These are phyloP conservation scores for Strigamia crassipes DNA, from an alignment of 2,888 invertebrate species.

Conservation along the genomic window DNA sequence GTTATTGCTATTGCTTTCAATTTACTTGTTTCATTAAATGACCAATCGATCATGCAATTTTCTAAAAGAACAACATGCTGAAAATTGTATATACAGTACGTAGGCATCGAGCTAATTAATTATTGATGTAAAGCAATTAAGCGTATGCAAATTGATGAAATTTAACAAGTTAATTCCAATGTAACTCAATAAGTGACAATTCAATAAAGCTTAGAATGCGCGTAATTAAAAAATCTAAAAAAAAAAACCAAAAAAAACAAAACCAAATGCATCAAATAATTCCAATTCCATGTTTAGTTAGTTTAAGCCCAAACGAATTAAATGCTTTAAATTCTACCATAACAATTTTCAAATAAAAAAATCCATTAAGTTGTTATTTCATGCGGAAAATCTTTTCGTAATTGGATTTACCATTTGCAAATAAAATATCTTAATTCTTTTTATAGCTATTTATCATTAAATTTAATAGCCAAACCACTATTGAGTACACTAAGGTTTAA, in stretches of 20 bases:
- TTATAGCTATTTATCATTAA: no score
- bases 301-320: no score
- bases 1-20: background rate
- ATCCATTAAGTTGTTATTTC: no score
- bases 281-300: no score
- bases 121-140: conserved; percentile 2
- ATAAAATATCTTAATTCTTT: no score
- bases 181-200: background rate
- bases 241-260: no score
- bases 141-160: conserved; percentile 26
- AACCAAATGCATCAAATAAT: background rate
- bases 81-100: background rate
- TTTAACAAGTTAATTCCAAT: conserved; percentile 18
- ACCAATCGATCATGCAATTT: background rate
- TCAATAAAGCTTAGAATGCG: background rate
- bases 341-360: no score
- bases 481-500: no score
- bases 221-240: background rate
- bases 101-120: background rate
- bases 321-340: no score
- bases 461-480: no score
- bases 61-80: background rate
- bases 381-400: no score
- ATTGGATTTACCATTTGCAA: no score
- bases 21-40: background rate